Percentiles rank a stretch among this genome's conserved stretches.
Evolutionary conservation across 2,888 invertebrate species (phyloP).

Genomic region (Atherix ibis): DNA sequence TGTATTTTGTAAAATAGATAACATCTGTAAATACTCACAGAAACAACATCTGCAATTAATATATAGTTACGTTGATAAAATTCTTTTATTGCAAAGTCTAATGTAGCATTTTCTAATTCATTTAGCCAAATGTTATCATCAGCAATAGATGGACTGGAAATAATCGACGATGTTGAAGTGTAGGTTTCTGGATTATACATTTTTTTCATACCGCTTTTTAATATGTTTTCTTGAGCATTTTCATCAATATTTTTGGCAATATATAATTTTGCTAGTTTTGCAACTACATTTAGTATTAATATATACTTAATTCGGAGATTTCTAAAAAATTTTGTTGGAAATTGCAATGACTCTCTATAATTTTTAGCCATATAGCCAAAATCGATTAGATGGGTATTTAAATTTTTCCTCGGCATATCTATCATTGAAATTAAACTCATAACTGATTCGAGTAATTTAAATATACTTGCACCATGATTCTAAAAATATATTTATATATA

Average conservation of each 20-base stretch:
- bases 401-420: too few relatives aligned
- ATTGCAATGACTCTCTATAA: constrained; percentile 7
- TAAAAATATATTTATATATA: too few relatives aligned
- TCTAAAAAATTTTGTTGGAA: too few relatives aligned
- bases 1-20: constrained; percentile 2
- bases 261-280: too few relatives aligned
- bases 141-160: constrained; percentile 13
- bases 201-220: too few relatives aligned
- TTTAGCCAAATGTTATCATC: constrained; percentile 10
- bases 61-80: too few relatives aligned
- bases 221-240: not conserved
- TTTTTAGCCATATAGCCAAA: constrained; percentile 8
- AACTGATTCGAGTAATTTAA: too few relatives aligned
- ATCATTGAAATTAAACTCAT: too few relatives aligned
- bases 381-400: constrained; percentile 7
- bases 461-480: too few relatives aligned
- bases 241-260: constrained; percentile 1
- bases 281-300: too few relatives aligned
- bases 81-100: constrained; percentile 14
- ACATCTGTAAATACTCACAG: constrained; percentile 8
- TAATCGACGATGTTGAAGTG: constrained; percentile 3
- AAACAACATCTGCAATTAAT: too few relatives aligned
- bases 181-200: constrained; percentile 7
- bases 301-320: too few relatives aligned
- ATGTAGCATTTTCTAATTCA: constrained; percentile 14